These are phyloP conservation scores for Ursus arctos DNA, from an alignment of 2,113 vertebrate species.

Conservation along the genomic window DNA sequence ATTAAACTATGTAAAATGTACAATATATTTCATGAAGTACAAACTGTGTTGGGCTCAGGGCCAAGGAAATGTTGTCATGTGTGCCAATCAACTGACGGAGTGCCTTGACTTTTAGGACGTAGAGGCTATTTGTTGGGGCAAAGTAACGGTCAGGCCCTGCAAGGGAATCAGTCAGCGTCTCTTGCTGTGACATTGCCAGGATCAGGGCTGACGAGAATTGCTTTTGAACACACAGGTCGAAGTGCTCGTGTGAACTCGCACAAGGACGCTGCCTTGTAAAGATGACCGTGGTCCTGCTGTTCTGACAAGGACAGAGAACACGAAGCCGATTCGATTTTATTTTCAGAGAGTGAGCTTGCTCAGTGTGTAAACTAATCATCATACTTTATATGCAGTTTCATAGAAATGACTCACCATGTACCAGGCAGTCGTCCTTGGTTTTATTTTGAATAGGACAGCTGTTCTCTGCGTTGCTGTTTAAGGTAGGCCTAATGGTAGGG, in stretches of 20 bases:
- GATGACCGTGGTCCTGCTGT: conserved; percentile 63
- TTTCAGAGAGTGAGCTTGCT: conserved; percentile 82
- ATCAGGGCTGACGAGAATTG: conserved; percentile 74
- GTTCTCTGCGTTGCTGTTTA: conserved; percentile 71
- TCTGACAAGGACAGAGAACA: conserved; percentile 66
- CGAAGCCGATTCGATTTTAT: conserved; percentile 65
- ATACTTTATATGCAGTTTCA: conserved; percentile 85
- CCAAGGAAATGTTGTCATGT: conserved; percentile 76
- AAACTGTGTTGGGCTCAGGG: conserved; percentile 81
- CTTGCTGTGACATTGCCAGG: conserved; percentile 72
- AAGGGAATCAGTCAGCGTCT: conserved; percentile 72
- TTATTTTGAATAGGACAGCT: conserved; percentile 73
- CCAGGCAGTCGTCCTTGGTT: conserved; percentile 71
- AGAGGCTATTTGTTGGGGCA: conserved; percentile 74
- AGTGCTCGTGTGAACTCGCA: conserved; percentile 53
- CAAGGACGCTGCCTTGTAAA: conserved; percentile 55
- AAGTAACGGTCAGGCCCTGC: conserved; percentile 77
- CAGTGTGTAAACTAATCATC: conserved; percentile 85
- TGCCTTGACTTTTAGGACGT: conserved; percentile 81
- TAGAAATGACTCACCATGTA: conserved; percentile 86
- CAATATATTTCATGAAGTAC: conserved; percentile 86
- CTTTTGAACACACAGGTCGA: conserved; percentile 78
- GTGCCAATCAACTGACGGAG: conserved; percentile 83
- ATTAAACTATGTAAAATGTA: conserved; percentile 88
- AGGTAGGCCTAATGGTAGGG: conserved; percentile 53